Conservation (phyloP, 2,113 vertebrate genomes). For the Amblyornis subalaris region DNA sequence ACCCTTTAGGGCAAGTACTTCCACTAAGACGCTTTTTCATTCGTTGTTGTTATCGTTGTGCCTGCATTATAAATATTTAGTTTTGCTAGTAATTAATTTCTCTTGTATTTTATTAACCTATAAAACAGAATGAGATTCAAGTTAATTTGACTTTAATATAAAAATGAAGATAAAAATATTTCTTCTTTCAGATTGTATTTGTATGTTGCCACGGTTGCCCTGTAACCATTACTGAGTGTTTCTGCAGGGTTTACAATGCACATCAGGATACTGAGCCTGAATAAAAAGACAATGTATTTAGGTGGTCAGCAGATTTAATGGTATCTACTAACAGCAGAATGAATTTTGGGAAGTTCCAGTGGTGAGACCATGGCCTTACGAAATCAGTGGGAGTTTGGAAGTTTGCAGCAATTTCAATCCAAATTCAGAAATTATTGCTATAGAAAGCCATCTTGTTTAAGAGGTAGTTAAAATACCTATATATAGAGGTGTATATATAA, state of each 20-base stretch:
- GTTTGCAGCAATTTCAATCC: neutral
- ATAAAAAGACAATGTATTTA: neutral
- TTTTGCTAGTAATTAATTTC: constrained; percentile 28
- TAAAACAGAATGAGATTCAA: neutral
- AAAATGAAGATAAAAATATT: neutral
- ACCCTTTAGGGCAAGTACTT: constrained; percentile 44
- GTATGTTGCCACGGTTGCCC: neutral
- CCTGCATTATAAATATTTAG: constrained; percentile 30
- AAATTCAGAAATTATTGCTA: neutral
- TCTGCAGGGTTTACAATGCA: neutral
- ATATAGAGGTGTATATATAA: neutral
- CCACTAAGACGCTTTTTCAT: neutral
- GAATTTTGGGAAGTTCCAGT: neutral
- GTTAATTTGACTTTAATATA: neutral
- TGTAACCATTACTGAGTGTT: neutral
- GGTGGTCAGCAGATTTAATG: neutral
- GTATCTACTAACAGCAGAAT: neutral
- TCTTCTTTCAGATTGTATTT: constrained; percentile 12
- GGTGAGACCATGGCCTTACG: neutral
- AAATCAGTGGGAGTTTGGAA: neutral
- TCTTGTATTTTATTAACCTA: constrained; percentile 16
- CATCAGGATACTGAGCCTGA: neutral
- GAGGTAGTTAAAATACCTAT: neutral
- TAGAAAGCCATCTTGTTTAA: neutral
- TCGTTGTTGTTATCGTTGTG: neutral